Percentiles rank a stretch among this genome's conserved stretches.
phyloP scores from a whole-genome alignment of 2,113 vertebrate genomes.

The Acanthisitta chloris region DNA sequence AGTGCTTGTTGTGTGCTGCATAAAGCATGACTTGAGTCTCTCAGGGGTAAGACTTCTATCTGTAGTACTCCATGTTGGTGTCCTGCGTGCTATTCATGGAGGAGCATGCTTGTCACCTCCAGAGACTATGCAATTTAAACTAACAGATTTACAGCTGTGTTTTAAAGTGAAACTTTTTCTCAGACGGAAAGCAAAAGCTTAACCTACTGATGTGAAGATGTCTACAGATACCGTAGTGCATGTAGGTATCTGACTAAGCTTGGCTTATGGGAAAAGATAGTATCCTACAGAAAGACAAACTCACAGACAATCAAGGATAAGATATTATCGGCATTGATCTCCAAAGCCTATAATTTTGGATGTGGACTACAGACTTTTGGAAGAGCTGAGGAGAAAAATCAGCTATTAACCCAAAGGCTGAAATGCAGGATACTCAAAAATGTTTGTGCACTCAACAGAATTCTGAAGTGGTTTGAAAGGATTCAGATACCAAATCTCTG shows the following conservation, averaged over 20 bases:
- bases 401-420: background rate
- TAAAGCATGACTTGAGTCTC: rapidly evolving
- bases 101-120: background rate
- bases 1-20: background rate
- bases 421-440: background rate
- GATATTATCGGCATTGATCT: background rate
- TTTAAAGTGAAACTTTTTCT: background rate
- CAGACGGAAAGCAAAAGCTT: background rate
- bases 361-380: background rate
- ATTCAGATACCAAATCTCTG: background rate
- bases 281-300: background rate
- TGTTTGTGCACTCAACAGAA: rapidly evolving
- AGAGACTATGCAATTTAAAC: background rate
- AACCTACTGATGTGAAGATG: background rate
- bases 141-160: background rate
- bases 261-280: background rate
- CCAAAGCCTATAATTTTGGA: background rate
- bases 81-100: background rate
- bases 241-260: background rate
- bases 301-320: background rate
- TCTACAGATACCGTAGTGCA: background rate
- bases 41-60: background rate
- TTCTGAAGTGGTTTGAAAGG: background rate
- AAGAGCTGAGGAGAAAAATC: background rate
- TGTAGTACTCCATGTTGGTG: background rate